These are phyloP conservation scores for Spodoptera exigua DNA, from an alignment of 2,888 invertebrate species.

Conservation along the genomic window DNA sequence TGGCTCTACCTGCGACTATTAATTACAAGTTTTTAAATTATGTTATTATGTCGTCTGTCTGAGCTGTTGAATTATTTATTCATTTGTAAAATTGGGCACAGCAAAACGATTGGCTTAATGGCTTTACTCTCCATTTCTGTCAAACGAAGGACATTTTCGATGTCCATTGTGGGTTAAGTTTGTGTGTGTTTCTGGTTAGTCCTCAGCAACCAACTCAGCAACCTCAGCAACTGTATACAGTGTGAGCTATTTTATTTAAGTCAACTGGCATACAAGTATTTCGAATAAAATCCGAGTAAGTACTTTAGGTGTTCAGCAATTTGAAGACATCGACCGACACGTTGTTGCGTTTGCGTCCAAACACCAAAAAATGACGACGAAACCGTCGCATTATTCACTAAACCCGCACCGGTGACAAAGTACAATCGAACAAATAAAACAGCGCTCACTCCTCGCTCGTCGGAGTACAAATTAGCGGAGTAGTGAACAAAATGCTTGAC, in stretches of 20 bases:
- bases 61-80: neutral
- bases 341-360: slow-evolving; percentile 17
- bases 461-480: slow-evolving; percentile 56
- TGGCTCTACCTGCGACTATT: slow-evolving; percentile 17
- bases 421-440: slow-evolving; percentile 49
- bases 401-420: slow-evolving; percentile 44
- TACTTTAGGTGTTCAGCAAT: neutral
- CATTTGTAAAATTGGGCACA: too few relatives aligned
- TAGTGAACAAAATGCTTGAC: slow-evolving; percentile 59
- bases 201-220: too few relatives aligned
- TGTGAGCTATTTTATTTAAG: too few relatives aligned
- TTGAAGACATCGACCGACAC: neutral
- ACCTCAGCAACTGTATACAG: too few relatives aligned
- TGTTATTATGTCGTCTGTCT: neutral
- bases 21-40: slow-evolving; percentile 11
- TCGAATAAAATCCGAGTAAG: slow-evolving; percentile 12
- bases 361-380: slow-evolving; percentile 42
- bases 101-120: too few relatives aligned
- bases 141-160: too few relatives aligned
- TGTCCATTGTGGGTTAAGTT: too few relatives aligned
- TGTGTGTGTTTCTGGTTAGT: too few relatives aligned
- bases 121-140: too few relatives aligned
- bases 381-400: slow-evolving; percentile 32
- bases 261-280: too few relatives aligned
- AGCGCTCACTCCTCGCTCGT: slow-evolving; percentile 55